phyloP scores from a whole-genome alignment of 2,797 vertebrate species.

The Octomys mimax region DNA sequence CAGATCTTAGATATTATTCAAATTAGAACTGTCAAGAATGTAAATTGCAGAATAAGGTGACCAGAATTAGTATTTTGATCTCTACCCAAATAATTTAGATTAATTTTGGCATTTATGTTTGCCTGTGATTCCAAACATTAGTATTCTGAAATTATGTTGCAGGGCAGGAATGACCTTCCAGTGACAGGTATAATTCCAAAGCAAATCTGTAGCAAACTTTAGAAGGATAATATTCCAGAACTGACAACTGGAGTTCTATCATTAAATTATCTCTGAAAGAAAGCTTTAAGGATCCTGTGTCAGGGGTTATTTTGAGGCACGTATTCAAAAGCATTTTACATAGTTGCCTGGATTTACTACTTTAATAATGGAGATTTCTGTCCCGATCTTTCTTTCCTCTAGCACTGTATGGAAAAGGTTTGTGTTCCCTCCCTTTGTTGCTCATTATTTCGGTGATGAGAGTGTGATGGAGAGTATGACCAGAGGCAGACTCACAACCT shows the following conservation, averaged over 20 bases:
- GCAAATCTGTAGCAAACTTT: slow-evolving; percentile 29
- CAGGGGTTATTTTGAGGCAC: background rate
- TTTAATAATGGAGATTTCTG: background rate
- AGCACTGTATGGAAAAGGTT: background rate
- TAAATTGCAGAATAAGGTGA: slow-evolving; percentile 40
- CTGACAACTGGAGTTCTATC: background rate
- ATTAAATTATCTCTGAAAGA: slow-evolving; percentile 41
- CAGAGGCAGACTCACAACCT: slow-evolving; percentile 26
- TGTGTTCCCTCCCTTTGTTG: background rate
- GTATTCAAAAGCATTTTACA: slow-evolving; percentile 37
- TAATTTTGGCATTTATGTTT: background rate
- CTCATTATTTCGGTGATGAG: background rate
- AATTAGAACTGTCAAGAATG: slow-evolving; percentile 15
- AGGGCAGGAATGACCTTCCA: background rate
- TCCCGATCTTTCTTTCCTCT: background rate
- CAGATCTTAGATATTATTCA: slow-evolving; percentile 8
- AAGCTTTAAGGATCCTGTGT: slow-evolving; percentile 14
- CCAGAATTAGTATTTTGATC: slow-evolving; percentile 1
- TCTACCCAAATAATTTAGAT: background rate
- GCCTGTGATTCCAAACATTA: slow-evolving; percentile 15
- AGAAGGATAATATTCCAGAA: background rate
- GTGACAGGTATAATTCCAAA: slow-evolving; percentile 38
- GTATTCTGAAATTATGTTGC: background rate
- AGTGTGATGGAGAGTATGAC: background rate
- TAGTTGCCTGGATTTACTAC: background rate